phyloP scores from a whole-genome alignment of 2,797 vertebrate genomes.

The Tragopan temminckii region DNA sequence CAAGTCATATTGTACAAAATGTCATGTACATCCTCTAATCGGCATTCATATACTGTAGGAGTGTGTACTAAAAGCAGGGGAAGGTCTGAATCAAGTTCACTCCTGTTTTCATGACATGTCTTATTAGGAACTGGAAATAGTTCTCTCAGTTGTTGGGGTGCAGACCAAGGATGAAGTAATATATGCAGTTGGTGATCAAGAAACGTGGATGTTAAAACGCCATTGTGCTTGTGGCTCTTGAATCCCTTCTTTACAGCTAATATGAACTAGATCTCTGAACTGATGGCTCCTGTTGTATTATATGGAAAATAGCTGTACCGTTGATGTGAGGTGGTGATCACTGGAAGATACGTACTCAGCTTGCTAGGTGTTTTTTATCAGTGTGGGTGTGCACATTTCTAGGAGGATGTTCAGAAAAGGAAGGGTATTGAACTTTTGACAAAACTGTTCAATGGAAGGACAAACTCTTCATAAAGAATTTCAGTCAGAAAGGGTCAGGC shows the following conservation, averaged over 20 bases:
- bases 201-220: neutral
- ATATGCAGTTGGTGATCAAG: rapidly evolving
- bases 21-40: neutral
- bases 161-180: neutral
- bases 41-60: neutral
- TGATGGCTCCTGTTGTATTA: neutral
- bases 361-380: neutral
- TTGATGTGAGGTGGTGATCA: rapidly evolving
- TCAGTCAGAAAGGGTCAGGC: neutral
- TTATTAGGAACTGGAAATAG: neutral
- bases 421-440: neutral
- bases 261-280: neutral
- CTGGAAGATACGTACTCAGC: neutral
- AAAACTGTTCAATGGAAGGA: neutral
- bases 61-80: neutral
- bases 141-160: neutral
- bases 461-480: neutral
- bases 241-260: neutral
- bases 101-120: neutral
- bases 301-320: neutral
- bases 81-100: neutral
- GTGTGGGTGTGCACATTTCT: rapidly evolving
- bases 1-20: neutral
- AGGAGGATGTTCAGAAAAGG: neutral
- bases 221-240: neutral